These are phyloP conservation scores for Coilia nasus DNA, from an alignment of 2,797 vertebrate species.

Conservation along the genomic window DNA sequence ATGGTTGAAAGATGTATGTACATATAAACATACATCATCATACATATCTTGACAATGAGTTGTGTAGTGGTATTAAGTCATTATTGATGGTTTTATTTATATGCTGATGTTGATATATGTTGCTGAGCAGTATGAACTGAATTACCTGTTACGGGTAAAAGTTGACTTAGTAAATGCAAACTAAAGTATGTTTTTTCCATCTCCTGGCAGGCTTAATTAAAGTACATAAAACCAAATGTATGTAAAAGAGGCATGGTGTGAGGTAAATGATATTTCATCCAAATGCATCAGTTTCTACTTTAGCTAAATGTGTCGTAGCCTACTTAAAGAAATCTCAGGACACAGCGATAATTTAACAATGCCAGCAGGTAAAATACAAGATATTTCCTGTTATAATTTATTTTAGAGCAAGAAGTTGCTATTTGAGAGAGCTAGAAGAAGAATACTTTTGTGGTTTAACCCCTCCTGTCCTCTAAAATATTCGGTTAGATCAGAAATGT, in stretches of 20 bases:
- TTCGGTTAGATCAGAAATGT: not conserved
- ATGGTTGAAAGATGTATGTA: not conserved
- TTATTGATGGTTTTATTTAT: not conserved
- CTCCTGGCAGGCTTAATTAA: not conserved
- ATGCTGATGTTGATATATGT: not conserved
- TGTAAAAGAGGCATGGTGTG: not conserved
- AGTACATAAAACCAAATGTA: not conserved
- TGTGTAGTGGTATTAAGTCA: not conserved
- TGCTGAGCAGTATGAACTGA: no score
- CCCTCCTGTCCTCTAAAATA: not conserved
- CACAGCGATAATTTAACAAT: conserved; percentile 32
- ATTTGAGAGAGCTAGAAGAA: not conserved
- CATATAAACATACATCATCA: no score
- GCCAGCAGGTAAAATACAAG: conserved; percentile 4
- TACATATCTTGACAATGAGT: not conserved
- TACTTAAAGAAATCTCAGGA: conserved; percentile 39
- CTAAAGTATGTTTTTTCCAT: not conserved
- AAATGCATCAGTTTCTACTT: not conserved
- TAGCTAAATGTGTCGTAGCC: not conserved
- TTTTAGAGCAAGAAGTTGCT: not conserved
- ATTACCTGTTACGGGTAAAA: no score
- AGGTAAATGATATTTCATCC: not conserved
- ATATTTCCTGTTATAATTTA: conserved; percentile 25
- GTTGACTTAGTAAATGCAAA: not conserved
- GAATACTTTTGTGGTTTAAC: not conserved